Evolutionary conservation across 2,113 vertebrate genomes (phyloP), one percentile per base, ranked within the genome.

Genomic region (Pseudorectes ferrugineus): DNA sequence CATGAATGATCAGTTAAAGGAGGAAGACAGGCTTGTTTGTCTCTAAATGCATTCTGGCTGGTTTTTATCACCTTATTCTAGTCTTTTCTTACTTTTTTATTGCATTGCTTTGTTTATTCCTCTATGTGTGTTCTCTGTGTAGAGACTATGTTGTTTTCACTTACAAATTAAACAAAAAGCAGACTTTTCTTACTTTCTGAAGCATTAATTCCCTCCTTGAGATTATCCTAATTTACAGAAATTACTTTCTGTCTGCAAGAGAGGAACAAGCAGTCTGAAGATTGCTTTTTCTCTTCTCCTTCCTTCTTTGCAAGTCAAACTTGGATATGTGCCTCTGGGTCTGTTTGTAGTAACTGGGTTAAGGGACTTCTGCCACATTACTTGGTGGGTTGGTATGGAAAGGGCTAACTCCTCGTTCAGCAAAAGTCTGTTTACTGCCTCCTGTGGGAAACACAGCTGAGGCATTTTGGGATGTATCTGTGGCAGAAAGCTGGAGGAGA

Each of bases 281-380:
- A 45, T 62, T 62, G 57, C 20, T 80, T 86, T 85, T 89, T 88
- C 38, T 70, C 61, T 57, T 86, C 68, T 94, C 17, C 25, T 62
- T 84, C 42, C 59, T 72, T 38, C 54, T 93, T 91, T 93, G 91
- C 91, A 86, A 96, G 83, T 92, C 76, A 89, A 85, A 82, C 62
- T 89, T 0, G 0, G 19, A 26, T 76, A 2, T 3, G 4, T 70
- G 74, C 87, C 81, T 70, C 42, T 54, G 78, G 66, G 36, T 70
- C 54, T 95, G 61, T 59, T 77, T 55, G 63, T 62, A 49, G 58
- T 40, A 81, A 79, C 66, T 42, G 36, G 52, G 35, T 79, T 80
- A 28, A 62, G 74, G 49, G 46, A 43, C 45, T 81, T 55, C 11
- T 83, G 94, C 42, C 12, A 42, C 51, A 22, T 66, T 70, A 12